Percentiles rank a stretch among this genome's conserved stretches.
These are phyloP conservation scores for Asobara japonica DNA, from an alignment of 1,140 invertebrate genomes.

Conservation along the genomic window DNA sequence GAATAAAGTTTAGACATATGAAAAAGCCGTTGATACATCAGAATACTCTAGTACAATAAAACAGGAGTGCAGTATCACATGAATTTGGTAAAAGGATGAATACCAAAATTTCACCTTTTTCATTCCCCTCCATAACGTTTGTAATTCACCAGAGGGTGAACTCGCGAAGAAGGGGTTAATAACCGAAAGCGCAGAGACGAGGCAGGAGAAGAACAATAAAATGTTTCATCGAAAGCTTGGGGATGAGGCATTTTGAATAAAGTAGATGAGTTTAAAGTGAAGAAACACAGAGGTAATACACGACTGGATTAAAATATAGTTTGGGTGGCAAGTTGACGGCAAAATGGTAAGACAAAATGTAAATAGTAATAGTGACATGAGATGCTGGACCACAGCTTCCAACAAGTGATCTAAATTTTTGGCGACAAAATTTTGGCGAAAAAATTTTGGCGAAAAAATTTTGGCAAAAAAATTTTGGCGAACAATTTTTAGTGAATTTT, in stretches of 20 bases:
- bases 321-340: constrained; percentile 60
- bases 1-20: neutral
- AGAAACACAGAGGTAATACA: neutral
- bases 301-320: constrained; percentile 40
- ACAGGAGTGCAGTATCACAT: neutral
- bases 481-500: no score
- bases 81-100: neutral
- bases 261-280: constrained; percentile 1
- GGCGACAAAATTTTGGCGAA: no score
- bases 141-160: constrained; percentile 22
- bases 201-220: constrained; percentile 42
- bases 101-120: neutral
- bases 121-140: neutral
- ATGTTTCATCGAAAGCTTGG: constrained; percentile 24
- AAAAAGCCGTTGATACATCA: neutral
- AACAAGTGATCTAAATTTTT: no score
- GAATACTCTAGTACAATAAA: neutral
- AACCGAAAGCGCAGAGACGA: constrained; percentile 42
- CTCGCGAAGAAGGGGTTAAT: constrained; percentile 39
- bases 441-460: no score
- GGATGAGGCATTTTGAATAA: constrained; percentile 23
- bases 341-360: constrained; percentile 21
- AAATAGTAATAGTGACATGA: no score
- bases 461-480: no score
- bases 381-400: no score